Percentiles rank a stretch among this genome's conserved stretches.
These are phyloP conservation scores for Formicarius rufipectus DNA, from an alignment of 2,113 vertebrate genomes.

Conservation along the genomic window DNA sequence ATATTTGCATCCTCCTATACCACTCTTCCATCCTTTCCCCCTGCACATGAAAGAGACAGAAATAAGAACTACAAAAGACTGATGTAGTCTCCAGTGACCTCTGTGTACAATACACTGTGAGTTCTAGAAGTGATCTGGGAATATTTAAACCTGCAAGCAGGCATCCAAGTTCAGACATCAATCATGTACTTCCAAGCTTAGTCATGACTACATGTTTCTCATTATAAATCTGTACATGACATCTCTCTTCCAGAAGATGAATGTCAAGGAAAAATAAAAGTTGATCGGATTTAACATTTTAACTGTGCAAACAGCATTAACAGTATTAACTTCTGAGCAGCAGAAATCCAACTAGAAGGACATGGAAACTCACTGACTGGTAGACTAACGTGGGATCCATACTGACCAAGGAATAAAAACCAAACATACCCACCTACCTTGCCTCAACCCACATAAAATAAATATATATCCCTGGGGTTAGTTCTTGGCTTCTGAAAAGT, in stretches of 20 bases:
- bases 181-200: neutral
- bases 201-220: neutral
- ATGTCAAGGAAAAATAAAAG: neutral
- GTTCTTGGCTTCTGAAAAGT: neutral
- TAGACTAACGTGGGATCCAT: neutral
- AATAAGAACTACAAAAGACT: neutral
- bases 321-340: neutral
- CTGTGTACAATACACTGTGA: neutral
- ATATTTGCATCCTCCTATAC: neutral
- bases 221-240: neutral
- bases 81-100: neutral
- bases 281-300: neutral
- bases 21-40: neutral
- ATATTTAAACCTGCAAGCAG: neutral
- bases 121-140: neutral
- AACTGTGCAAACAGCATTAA: neutral
- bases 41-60: neutral
- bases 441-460: no score
- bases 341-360: neutral
- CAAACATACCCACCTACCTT: accelerated
- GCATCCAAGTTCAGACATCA: neutral
- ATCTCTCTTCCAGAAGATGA: neutral
- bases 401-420: neutral
- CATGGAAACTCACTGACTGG: neutral
- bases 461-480: neutral